Percentiles rank a stretch among this genome's conserved stretches.
These are phyloP conservation scores for Lamprotornis superbus DNA, from an alignment of 2,113 vertebrate species.

Conservation along the genomic window DNA sequence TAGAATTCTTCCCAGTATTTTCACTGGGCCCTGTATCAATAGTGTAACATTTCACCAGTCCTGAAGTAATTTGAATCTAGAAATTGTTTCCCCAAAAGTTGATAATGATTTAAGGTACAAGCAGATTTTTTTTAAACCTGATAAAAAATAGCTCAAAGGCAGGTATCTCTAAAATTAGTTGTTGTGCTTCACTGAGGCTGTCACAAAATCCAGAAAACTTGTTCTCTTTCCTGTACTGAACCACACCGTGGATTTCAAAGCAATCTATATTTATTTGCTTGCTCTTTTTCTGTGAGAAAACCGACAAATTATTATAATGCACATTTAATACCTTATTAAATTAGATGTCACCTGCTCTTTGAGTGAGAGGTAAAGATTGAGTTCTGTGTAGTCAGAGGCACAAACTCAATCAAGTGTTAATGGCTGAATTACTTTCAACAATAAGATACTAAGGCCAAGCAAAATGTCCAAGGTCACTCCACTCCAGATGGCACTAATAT, in stretches of 20 bases:
- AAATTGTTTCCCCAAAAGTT: neutral
- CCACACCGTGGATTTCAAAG: neutral
- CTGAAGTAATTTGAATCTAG: slow-evolving; percentile 13
- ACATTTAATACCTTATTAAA: neutral
- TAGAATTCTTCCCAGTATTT: neutral
- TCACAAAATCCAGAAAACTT: neutral
- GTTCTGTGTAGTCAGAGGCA: neutral
- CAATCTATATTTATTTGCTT: slow-evolving; percentile 3
- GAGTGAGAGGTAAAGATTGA: slow-evolving; percentile 1
- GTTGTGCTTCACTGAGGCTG: slow-evolving; percentile 29
- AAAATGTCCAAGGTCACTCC: slow-evolving; percentile 33
- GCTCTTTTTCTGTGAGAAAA: neutral
- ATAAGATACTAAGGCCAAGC: neutral
- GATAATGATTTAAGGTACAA: neutral
- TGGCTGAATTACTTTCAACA: neutral
- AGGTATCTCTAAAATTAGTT: slow-evolving; percentile 62
- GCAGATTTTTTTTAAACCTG: neutral
- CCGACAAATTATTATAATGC: neutral
- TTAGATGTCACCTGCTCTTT: slow-evolving; percentile 8
- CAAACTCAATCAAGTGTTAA: neutral
- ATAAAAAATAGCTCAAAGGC: slow-evolving; percentile 62
- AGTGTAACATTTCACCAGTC: neutral
- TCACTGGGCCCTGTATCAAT: neutral
- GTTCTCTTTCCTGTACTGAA: slow-evolving; percentile 28
- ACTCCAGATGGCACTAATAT: slow-evolving; percentile 46